Evolutionary conservation across 2,888 invertebrate species (phyloP), one percentile per base, ranked within the genome.

Genomic region (Ichneumon xanthorius): DNA sequence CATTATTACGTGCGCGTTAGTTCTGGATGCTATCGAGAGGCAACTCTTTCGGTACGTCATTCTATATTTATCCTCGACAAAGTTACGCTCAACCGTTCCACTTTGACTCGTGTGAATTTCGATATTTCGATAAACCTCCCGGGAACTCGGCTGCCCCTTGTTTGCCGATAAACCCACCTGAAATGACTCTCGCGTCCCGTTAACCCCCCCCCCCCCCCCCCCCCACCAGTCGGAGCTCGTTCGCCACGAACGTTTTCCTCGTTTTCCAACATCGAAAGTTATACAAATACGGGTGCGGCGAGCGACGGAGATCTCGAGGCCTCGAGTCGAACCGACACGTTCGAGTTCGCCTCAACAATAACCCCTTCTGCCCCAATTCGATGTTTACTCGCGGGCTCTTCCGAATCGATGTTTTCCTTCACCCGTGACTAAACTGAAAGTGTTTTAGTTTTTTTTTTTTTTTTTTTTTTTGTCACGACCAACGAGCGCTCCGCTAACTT

Each of bases 371-470:
- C 71, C 63, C 72, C 7, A 30, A 40, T 70, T 30, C 63, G 45
- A 77, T 65, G 53, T 77, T 76, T 55, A 63, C 67, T 78, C 48
- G 45, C 19, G 19, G 77, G n/a, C 72, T 48, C 65, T 78, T 22
- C 16, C 37, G n/a, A 68, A 50, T 37, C 30, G 14, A 63, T 53
- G 19, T 45, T 72, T 78, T 33, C 30, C 78, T 61, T 37, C 22
- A 19, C 50, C 37, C 67, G 14, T 40, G 33, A 16, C 7, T 26
- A 16, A 63, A 30, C 16, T 30, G 30, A 30, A 33, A 33, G 16
- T 14, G 16, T 63, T n/a, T 63, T 4, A 0, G 16, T 16, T 33
- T 16, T 63, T 33, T 33, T 26, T 33, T 33, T 6, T 11, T 11
- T 58, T 14, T 61, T 3, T 26, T 26, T 14, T 61, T 33, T 30